phyloP scores from a whole-genome alignment of 2,113 vertebrate species.

The Corapipo altera region DNA sequence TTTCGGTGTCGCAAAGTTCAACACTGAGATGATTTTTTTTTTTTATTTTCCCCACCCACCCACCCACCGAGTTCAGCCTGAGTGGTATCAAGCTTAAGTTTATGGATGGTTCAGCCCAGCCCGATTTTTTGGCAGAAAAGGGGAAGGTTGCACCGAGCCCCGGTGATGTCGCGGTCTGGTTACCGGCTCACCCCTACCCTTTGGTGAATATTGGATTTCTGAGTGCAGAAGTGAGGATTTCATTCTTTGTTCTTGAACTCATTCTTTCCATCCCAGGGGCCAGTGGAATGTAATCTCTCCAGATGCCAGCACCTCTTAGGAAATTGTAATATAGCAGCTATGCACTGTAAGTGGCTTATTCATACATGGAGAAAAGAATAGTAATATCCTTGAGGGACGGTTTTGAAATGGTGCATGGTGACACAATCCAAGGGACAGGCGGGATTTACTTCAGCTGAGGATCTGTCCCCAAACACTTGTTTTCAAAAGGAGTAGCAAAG shows the following conservation, averaged over 20 bases:
- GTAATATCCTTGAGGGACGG: not conserved
- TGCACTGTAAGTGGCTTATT: constrained; percentile 61
- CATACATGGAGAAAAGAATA: constrained; percentile 35
- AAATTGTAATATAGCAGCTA: constrained; percentile 64
- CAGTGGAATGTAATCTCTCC: constrained; percentile 70
- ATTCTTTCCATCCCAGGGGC: constrained; percentile 69
- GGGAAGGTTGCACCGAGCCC: not conserved
- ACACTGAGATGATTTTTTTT: not conserved
- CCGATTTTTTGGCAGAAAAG: not conserved
- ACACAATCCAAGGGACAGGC: not conserved
- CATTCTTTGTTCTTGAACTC: constrained; percentile 69
- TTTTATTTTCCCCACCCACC: rapidly evolving
- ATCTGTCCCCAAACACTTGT: not conserved
- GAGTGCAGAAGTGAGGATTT: constrained; percentile 52
- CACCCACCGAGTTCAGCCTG: not conserved
- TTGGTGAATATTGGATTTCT: constrained; percentile 40
- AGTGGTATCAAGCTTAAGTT: not conserved
- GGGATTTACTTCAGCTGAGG: not conserved
- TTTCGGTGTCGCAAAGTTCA: not conserved
- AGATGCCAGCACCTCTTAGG: constrained; percentile 70
- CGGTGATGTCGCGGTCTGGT: rapidly evolving
- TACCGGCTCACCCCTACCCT: not conserved
- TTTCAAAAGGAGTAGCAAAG: not conserved
- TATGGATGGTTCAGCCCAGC: not conserved
- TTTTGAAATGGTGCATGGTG: not conserved